Conservation (phyloP, 2,797 vertebrate species). For the Scolopax rusticola region DNA sequence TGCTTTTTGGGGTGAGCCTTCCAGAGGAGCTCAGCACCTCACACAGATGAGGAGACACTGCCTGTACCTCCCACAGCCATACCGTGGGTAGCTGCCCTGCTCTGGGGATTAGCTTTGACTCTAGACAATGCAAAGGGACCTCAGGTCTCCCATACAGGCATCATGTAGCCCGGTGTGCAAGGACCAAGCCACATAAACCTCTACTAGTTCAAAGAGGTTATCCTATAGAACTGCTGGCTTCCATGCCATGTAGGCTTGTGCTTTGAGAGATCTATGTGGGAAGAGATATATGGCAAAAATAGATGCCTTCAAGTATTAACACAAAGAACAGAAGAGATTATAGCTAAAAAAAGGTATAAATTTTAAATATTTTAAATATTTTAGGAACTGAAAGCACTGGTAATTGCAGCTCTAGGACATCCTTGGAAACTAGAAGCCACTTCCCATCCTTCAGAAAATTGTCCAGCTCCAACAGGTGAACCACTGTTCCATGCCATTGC, state of each 20-base stretch:
- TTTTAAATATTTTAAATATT: neutral
- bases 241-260: rapidly evolving
- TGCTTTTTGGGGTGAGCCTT: neutral
- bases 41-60: neutral
- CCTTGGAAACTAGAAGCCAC: neutral
- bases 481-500: rapidly evolving
- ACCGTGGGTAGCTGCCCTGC: rapidly evolving
- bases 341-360: neutral
- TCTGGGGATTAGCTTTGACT: neutral
- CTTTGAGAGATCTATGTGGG: rapidly evolving
- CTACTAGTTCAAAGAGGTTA: neutral
- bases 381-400: neutral
- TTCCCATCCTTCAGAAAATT: neutral
- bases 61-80: rapidly evolving
- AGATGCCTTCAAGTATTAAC: neutral
- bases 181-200: neutral
- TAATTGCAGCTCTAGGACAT: neutral
- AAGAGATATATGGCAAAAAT: neutral
- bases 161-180: rapidly evolving
- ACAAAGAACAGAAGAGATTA: neutral
- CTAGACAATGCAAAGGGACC: neutral
- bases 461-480: neutral
- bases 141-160: neutral
- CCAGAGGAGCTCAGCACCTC: neutral
- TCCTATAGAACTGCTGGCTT: neutral